Base-by-base conservation (phyloP, 1,140 invertebrate species). In the Sinella curviseta region DNA sequence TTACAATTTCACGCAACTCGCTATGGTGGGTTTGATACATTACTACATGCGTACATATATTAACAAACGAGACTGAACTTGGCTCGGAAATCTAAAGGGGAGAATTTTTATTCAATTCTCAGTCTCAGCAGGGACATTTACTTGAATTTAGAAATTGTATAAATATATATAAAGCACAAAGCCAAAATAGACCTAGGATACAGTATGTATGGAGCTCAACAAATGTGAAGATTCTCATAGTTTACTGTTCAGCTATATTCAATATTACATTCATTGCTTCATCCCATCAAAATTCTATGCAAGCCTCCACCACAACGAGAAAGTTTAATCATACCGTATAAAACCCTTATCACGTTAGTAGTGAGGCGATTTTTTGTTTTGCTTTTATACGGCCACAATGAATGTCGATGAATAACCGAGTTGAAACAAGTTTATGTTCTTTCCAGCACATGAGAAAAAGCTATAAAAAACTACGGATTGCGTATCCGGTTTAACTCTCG, bases 91-190 rank as follows among this genome's bases (percentile, higher is more conserved):
- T 14, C 65, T 30, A 33, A 70, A 33, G 65, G 65, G 65, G 65
- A 70, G 24, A 31, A 33, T 3, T 31, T 70, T 70, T 33, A 30
- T 31, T 70, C 31, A 4, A 17, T 33, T 70, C 24, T 70, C 8
- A 31, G 65, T 70, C 65, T 70, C 65, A 70, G 65, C 65, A 70
- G 65, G 65, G 65, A 70, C 65, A 8, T 65, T 33, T 24, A 31
- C 65, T 31, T 24, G 30, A 70, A 70, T 70, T 70, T 70, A 70
- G n/a, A n/a, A n/a, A n/a, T n/a, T n/a, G n/a, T n/a, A n/a, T n/a
- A n/a, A 2, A 31, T 8, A 24, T 33, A 70, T 65, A 65, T 2
- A 70, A 70, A 70, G 65, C 24, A 33, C 65, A 70, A 70, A 70
- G 65, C 65, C 31, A 70, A n/a, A 3, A 70, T 14, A 70, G 31